Percentiles rank a stretch among this genome's conserved stretches.
Evolutionary conservation across 1,140 invertebrate species (phyloP).

Genomic region (Chrysoperla carnea): DNA sequence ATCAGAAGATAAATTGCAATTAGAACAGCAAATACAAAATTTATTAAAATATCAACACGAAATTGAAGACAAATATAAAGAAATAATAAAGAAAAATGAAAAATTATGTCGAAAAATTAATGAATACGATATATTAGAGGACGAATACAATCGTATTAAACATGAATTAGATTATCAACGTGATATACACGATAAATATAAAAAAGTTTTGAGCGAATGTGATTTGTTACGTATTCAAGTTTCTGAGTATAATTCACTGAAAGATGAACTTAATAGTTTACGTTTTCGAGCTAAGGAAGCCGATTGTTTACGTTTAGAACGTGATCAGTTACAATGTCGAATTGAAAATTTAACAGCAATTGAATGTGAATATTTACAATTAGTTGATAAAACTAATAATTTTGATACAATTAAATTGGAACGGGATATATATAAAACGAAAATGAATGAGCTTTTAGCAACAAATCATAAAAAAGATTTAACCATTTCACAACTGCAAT

Average conservation of each 20-base stretch:
- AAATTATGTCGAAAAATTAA: too few species aligned
- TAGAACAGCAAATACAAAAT: too few species aligned
- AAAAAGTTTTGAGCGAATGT: slow-evolving; percentile 4
- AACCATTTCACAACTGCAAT: too few species aligned
- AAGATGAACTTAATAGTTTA: slow-evolving; percentile 6
- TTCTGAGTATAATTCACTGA: too few species aligned
- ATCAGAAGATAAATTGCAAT: too few species aligned
- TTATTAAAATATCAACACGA: too few species aligned
- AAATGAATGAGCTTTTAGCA: slow-evolving; percentile 12
- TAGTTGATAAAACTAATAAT: slow-evolving; percentile 10
- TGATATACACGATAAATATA: slow-evolving; percentile 5
- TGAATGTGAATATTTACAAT: slow-evolving; percentile 10
- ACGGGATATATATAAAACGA: slow-evolving; percentile 14
- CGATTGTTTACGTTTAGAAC: slow-evolving; percentile 13
- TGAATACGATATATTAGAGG: too few species aligned
- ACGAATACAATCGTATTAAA: too few species aligned
- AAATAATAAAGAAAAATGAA: too few species aligned
- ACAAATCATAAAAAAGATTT: slow-evolving; percentile 2
- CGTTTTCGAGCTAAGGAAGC: slow-evolving; percentile 11
- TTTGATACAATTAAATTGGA: slow-evolving; percentile 15
- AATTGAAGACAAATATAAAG: too few species aligned
- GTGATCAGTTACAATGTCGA: slow-evolving; percentile 13
- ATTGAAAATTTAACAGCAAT: slow-evolving; percentile 14
- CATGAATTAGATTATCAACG: too few species aligned
- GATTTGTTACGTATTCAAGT: too few species aligned